Conservation (phyloP, 2,797 vertebrate species). For the Oryzias sinensis region DNA sequence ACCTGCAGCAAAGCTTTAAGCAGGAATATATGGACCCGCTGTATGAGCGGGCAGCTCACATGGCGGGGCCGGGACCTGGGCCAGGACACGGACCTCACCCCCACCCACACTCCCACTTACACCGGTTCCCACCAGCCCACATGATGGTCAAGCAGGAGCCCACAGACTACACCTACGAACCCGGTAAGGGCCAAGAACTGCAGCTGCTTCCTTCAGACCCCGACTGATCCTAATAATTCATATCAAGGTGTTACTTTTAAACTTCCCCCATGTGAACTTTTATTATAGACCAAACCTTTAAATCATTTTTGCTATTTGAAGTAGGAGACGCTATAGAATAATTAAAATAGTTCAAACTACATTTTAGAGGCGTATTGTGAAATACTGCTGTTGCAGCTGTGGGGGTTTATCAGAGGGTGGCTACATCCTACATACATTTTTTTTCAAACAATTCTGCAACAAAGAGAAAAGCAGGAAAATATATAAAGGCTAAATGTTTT, state of each 20-base stretch:
- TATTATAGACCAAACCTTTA: too few species aligned
- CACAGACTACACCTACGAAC: conserved; percentile 86
- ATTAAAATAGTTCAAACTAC: too few species aligned
- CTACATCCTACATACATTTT: neutral
- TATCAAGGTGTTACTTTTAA: too few species aligned
- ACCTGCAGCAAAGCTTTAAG: conserved; percentile 90
- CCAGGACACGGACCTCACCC: conserved; percentile 33
- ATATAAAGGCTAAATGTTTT: neutral
- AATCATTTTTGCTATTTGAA: too few species aligned
- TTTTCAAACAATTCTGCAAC: neutral
- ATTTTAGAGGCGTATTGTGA: too few species aligned
- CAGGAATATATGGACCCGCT: conserved; percentile 88
- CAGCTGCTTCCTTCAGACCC: too few species aligned
- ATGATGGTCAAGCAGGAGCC: conserved; percentile 95
- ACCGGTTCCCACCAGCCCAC: conserved; percentile 82
- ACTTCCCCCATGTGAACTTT: too few species aligned
- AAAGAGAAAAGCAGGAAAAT: neutral
- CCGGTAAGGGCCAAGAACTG: conserved; percentile 79
- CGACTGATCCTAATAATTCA: too few species aligned
- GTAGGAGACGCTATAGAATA: too few species aligned
- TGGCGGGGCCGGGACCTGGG: conserved; percentile 48
- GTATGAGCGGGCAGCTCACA: conserved; percentile 82
- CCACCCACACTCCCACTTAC: conserved; percentile 64
- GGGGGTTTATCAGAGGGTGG: too few species aligned
- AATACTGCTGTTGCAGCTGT: too few species aligned